These are phyloP conservation scores for Electrona antarctica DNA, from an alignment of 2,113 vertebrate genomes.

Conservation along the genomic window DNA sequence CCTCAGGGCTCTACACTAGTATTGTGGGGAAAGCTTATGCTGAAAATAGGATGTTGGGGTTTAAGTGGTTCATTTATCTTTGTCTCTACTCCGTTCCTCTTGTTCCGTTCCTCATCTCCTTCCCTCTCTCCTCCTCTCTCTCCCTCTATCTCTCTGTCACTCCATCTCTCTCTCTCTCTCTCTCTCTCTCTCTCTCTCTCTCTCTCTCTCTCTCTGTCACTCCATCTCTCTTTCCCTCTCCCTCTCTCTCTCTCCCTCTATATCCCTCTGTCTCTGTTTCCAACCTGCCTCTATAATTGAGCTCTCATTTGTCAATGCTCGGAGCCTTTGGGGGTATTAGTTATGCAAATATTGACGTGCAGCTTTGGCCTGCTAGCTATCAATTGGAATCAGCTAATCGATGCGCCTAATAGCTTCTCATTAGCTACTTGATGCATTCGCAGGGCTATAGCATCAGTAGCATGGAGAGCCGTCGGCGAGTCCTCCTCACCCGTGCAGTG, in stretches of 20 bases:
- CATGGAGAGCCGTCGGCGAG: slow-evolving; percentile 81
- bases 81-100: no score
- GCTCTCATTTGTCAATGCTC: slow-evolving; percentile 85
- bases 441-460: slow-evolving; percentile 77
- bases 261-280: no score
- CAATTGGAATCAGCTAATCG: slow-evolving; percentile 97
- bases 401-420: slow-evolving; percentile 95
- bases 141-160: neutral
- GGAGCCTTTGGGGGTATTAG: slow-evolving; percentile 85
- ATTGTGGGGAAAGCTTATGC: no score
- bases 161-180: neutral
- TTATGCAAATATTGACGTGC: slow-evolving; percentile 92
- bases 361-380: slow-evolving; percentile 91
- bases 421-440: slow-evolving; percentile 92
- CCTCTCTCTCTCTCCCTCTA: slow-evolving; percentile 12
- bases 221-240: slow-evolving; percentile 61
- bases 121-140: neutral
- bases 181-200: slow-evolving; percentile 8
- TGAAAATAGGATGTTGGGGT: no score
- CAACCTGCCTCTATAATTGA: slow-evolving; percentile 71
- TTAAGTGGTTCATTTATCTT: no score
- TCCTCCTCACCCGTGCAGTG: slow-evolving; percentile 82
- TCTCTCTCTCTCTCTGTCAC: slow-evolving; percentile 42
- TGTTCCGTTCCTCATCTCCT: slow-evolving; percentile 2
- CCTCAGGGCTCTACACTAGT: no score